These are phyloP conservation scores for Chloroceryle aenea DNA, from an alignment of 2,113 vertebrate genomes.

Conservation along the genomic window DNA sequence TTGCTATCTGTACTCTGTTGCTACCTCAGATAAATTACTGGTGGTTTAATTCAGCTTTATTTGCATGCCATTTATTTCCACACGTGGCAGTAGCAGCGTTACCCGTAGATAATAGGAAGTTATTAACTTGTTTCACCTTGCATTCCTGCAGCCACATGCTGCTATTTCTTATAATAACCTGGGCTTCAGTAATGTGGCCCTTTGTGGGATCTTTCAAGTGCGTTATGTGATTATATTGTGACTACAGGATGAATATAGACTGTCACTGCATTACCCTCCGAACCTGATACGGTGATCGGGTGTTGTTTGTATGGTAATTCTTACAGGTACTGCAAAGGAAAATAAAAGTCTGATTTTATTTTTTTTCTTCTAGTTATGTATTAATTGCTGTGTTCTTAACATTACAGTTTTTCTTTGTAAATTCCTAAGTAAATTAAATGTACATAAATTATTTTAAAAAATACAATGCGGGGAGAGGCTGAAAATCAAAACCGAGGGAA, in stretches of 20 bases:
- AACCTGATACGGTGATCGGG: not conserved
- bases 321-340: not conserved
- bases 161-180: conserved; percentile 49
- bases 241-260: not conserved
- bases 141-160: conserved; percentile 26
- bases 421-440: not conserved
- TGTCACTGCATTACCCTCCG: not conserved
- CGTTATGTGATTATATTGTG: not conserved
- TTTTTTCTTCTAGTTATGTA: not conserved
- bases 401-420: not conserved
- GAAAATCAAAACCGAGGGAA: not conserved
- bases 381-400: not conserved
- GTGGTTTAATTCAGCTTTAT: conserved; percentile 41
- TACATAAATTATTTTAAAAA: not conserved
- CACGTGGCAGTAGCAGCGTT: not conserved
- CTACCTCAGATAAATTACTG: conserved; percentile 12
- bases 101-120: conserved; percentile 52
- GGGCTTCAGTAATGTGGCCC: not conserved
- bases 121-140: conserved; percentile 64
- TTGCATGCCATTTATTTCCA: conserved; percentile 23
- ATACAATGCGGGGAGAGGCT: not conserved
- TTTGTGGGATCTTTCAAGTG: not conserved
- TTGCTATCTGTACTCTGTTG: conserved; percentile 21
- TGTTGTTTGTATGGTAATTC: not conserved
- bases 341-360: not conserved